Base-by-base conservation (phyloP, 2,797 vertebrate genomes). In the Adrianichthys oophorus region DNA sequence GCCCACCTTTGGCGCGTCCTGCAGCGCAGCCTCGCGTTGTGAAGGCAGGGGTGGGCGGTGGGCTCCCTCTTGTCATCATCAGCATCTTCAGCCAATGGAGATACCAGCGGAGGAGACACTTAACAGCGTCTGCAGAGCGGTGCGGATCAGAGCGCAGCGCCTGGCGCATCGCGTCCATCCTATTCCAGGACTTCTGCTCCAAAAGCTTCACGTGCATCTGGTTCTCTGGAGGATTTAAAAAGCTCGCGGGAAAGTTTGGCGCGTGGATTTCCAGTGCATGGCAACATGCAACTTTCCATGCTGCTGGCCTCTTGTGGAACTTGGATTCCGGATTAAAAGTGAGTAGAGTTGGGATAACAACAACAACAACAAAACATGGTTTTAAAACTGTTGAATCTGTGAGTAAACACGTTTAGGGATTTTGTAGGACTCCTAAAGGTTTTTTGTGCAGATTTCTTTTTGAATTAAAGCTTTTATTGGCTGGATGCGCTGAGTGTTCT, bases 11-110 rank as follows among this genome's bases (percentile, higher is more conserved):
- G 37, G 17, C 54, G 58, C 48, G 23, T 12, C 32, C 32, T 26
- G 26, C 26, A 0, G 26, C 7, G 26, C 26, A 26, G 26, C 26
- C 5, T 26, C 7, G 26, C 5, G 6, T 26, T 26, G 26, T 26
- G 26, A 26, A 5, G 44, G 56, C 59, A 41, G 13, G 2, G 26
- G 17, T 32, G 15, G n/a, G 62, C 19, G 41, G 64, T 53, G 56
- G 44, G 5, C 1, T 54, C 1, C 10, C 15, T 49, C 48, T 21
- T 72, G 56, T 72, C 75, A 70, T 71, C 73, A 62, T 70, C 76
- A 68, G 3, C 70, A 37, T 63, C 65, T 48, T 72, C 65, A 78
- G 21, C 79, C 84, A 79, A 76, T 79, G 59, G 65, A 65, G 54
- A 21, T 43, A 59, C 40, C 76, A 51, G 62, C 24, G 55, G 29